Percentiles rank a stretch among this genome's conserved stretches.
phyloP scores from a whole-genome alignment of 1,140 invertebrate genomes.

The Drosophila setifemur region DNA sequence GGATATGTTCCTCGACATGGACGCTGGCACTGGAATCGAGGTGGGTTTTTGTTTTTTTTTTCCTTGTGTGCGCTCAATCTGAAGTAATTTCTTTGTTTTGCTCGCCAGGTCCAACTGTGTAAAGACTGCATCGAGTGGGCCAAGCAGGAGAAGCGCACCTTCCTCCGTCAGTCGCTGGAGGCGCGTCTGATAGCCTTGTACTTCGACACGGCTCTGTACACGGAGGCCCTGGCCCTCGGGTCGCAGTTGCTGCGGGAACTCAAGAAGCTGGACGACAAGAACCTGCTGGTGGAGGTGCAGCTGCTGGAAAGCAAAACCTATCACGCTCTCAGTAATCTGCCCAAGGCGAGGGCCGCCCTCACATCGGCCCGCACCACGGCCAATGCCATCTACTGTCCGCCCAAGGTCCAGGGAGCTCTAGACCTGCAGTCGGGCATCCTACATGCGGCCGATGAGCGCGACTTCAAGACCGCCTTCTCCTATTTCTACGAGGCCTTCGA shows the following conservation, averaged over 20 bases:
- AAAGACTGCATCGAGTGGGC: conserved; percentile 99
- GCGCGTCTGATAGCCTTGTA: conserved; percentile 96
- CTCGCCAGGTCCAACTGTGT: conserved; percentile 88
- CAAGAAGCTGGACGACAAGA: conserved; percentile 99
- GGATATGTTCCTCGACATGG: conserved; percentile 98
- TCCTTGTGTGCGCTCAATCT: neutral
- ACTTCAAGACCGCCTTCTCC: conserved; percentile 99
- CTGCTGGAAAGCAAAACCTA: conserved; percentile 99
- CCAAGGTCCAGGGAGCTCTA: conserved; percentile 97
- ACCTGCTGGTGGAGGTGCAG: conserved; percentile 97
- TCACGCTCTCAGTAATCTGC: conserved; percentile 97
- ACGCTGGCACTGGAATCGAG: conserved; percentile 95
- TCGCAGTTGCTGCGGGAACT: conserved; percentile 95
- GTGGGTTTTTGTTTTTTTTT: conserved; percentile 16
- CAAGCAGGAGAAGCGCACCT: conserved; percentile 97
- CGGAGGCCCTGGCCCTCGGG: conserved; percentile 92
- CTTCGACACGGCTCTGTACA: conserved; percentile 95
- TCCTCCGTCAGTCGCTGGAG: conserved; percentile 97
- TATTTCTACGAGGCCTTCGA: conserved; percentile 99
- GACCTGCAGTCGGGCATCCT: conserved; percentile 99
- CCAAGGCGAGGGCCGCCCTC: conserved; percentile 97
- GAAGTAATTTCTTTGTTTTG: neutral
- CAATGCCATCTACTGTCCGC: conserved; percentile 99
- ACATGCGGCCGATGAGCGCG: conserved; percentile 99
- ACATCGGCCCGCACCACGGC: conserved; percentile 99